Conservation (phyloP, 2,113 vertebrate genomes). For the Nothobranchius furzeri region DNA sequence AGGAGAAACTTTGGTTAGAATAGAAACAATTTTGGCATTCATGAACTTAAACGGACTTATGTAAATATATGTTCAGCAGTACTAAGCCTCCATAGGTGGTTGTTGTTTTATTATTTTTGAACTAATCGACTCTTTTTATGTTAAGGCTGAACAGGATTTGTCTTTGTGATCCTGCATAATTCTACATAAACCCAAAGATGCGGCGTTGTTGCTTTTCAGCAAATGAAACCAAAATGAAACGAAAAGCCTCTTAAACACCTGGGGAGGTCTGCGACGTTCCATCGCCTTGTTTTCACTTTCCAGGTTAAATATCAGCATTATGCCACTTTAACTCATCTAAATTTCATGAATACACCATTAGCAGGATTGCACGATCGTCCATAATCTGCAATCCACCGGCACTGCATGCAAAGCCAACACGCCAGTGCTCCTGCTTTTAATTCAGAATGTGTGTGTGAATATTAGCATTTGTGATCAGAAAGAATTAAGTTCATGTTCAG, state of each 20-base stretch:
- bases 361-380: slow-evolving; percentile 33
- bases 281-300: slow-evolving; percentile 22
- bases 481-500: slow-evolving; percentile 3
- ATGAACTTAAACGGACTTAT: too few species aligned
- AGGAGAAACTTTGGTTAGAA: neutral
- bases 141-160: slow-evolving; percentile 17
- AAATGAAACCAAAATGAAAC: slow-evolving; percentile 33
- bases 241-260: slow-evolving; percentile 61
- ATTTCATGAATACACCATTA: slow-evolving; percentile 38
- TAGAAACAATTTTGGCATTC: neutral
- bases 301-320: slow-evolving; percentile 22
- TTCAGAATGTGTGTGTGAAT: neutral
- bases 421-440: neutral
- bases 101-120: neutral
- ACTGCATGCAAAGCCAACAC: slow-evolving; percentile 6
- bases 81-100: neutral
- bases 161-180: slow-evolving; percentile 28
- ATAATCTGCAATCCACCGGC: slow-evolving; percentile 23
- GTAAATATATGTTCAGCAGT: neutral
- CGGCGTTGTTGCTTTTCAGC: slow-evolving; percentile 34
- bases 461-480: neutral
- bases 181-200: slow-evolving; percentile 26
- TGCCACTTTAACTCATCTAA: slow-evolving; percentile 37
- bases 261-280: slow-evolving; percentile 1
- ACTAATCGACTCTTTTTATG: slow-evolving; percentile 22